Evolutionary conservation across 2,888 invertebrate species (phyloP), one percentile per base, ranked within the genome.

Genomic region (Thecocarcelia acutangulata): DNA sequence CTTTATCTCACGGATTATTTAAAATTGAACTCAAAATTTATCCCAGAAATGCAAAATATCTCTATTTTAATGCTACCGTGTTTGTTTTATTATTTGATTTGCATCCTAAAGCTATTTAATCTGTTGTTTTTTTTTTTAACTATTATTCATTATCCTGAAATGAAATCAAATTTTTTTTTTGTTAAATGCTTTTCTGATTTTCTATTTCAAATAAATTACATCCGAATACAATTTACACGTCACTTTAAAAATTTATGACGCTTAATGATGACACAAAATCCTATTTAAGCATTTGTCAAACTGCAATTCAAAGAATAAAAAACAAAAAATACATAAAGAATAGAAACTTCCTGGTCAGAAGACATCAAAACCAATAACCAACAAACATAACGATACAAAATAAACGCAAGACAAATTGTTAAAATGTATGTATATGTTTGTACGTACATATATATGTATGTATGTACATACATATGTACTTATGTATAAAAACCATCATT

Each of bases 171-270:
- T 19, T 40, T 46, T 6, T 37, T 50, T 59, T 48, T 28, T 13
- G 0, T 21, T n/a, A 2, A 17, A 13, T 33, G 52, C 37, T 15
- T 46, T 21, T 61, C 40, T 59, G n/a, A 58, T 56, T 58, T 48
- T 6, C 24, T 48, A 73, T 54, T 59, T 50, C 44, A 69, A 64
- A 56, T 64, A 78, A 78, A 82, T 75, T 54, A 82, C 78, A 82
- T 78, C 78, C 82, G 78, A 66, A 46, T 59, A 75, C 74, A 78
- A 82, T 82, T 78, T 82, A 75, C 82, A 82, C 82, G 66, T 82
- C 82, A 82, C 70, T 70, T 59, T 52, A 48, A 58, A 73, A 81
- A 82, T 82, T 82, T 82, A 82, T 78, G 82, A 82, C 74, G 70
- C 82, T 82, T 76, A 72, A 81, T 78, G 78, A 82, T 82, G 82